phyloP scores from a whole-genome alignment of 2,888 invertebrate species.

The Brachypterus glaber region DNA sequence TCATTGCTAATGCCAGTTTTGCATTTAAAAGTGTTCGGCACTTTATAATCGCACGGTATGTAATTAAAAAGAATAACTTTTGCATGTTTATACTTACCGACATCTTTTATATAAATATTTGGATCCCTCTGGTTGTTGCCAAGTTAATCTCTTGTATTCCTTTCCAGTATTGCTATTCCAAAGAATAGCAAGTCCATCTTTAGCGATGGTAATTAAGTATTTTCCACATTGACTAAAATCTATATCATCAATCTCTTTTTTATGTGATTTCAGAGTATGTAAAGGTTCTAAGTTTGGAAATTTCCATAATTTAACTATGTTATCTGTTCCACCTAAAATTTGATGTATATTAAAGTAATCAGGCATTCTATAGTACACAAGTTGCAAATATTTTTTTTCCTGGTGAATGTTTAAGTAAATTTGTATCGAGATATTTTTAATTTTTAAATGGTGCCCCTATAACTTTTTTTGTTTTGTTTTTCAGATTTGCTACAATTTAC shows the following conservation, averaged over 20 bases:
- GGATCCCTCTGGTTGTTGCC: conserved; percentile 63
- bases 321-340: conserved; percentile 83
- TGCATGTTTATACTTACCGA: conserved; percentile 43
- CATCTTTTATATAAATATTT: conserved; percentile 80
- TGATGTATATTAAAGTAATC: no score
- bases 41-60: no score
- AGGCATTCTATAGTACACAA: no score
- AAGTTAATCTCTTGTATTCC: conserved; percentile 59
- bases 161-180: conserved; percentile 65
- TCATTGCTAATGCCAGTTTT: no score
- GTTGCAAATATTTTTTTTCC: no score
- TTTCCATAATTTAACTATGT: conserved; percentile 77
- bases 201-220: conserved; percentile 72
- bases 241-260: conserved; percentile 88
- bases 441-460: no score
- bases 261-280: conserved; percentile 66
- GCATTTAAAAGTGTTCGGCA: no score
- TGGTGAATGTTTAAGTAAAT: no score
- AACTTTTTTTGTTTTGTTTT: no score
- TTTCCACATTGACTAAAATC: conserved; percentile 78
- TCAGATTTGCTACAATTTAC: no score
- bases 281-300: conserved; percentile 70
- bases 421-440: no score
- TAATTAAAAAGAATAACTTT: background rate
- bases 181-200: conserved; percentile 73